Evolutionary conservation across 2,888 invertebrate genomes (phyloP).

Genomic region (Pyralis farinalis): DNA sequence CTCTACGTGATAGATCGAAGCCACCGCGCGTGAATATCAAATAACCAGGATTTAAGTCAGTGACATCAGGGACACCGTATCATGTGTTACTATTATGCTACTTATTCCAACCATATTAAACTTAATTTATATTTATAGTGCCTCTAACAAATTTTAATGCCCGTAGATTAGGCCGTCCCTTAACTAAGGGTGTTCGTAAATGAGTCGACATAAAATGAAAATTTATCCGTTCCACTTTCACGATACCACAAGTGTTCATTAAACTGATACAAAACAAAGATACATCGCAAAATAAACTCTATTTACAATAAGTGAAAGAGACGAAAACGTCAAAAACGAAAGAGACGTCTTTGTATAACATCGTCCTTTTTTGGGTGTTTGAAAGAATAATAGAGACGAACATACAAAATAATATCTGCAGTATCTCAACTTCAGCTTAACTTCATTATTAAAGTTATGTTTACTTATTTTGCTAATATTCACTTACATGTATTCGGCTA

Average conservation of each 20-base stretch:
- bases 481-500: no score
- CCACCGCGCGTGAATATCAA: no score
- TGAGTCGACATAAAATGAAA: conserved; percentile 26
- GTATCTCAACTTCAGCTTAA: no score
- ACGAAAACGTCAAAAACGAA: no score
- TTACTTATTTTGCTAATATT: no score
- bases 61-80: no score
- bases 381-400: neutral
- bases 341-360: neutral
- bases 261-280: conserved; percentile 65
- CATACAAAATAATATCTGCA: no score
- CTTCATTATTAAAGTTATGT: no score
- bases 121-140: neutral
- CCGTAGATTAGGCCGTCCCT: neutral
- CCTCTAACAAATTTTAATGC: neutral
- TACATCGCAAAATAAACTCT: conserved; percentile 41
- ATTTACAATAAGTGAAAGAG: conserved; percentile 28
- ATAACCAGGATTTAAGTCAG: no score
- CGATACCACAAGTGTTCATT: conserved; percentile 52
- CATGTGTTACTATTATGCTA: no score
- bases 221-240: conserved; percentile 39
- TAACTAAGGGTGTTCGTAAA: conserved; percentile 11
- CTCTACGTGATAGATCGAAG: no score
- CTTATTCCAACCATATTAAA: neutral
- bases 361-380: neutral